Evolutionary conservation across 2,888 invertebrate species (phyloP).

Genomic region (Chaetogeoica ovagalla): DNA sequence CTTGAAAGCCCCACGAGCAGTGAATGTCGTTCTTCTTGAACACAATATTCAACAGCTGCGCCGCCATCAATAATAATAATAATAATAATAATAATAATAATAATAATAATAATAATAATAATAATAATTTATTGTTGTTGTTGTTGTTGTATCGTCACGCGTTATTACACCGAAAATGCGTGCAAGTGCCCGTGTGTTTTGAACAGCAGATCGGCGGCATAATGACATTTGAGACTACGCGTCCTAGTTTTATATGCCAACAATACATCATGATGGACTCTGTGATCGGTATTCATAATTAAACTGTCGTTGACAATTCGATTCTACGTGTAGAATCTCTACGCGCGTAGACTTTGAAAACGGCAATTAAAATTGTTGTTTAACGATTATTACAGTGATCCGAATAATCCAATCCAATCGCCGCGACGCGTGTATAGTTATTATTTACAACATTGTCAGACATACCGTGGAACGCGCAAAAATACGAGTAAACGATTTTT

Average conservation of each 20-base stretch:
- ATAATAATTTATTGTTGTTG: no score
- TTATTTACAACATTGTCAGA: no score
- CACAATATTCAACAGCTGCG: conserved; percentile 56
- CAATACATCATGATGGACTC: conserved; percentile 4
- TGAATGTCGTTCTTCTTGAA: conserved; percentile 56
- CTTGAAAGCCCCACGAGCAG: conserved; percentile 57
- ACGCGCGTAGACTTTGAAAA: conserved; percentile 34
- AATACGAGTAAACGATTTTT: no score
- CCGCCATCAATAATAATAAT: conserved; percentile 52
- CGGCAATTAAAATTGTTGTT: conserved; percentile 23
- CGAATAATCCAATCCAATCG: no score
- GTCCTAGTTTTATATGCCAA: conserved; percentile 49
- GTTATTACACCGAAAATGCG: conserved; percentile 35
- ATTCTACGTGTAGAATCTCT: conserved; percentile 11
- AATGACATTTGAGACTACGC: conserved; percentile 37
- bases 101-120: no score
- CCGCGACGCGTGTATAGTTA: no score
- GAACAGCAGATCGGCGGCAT: conserved; percentile 35
- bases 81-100: no score
- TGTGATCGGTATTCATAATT: conserved; percentile 38
- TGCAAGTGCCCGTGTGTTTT: conserved; percentile 1
- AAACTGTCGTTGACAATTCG: conserved; percentile 42
- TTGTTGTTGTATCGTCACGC: conserved; percentile 17
- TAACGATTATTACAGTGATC: no score
- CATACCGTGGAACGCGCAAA: no score